phyloP scores from a whole-genome alignment of 2,888 invertebrate genomes.

The Odontothrips loti region DNA sequence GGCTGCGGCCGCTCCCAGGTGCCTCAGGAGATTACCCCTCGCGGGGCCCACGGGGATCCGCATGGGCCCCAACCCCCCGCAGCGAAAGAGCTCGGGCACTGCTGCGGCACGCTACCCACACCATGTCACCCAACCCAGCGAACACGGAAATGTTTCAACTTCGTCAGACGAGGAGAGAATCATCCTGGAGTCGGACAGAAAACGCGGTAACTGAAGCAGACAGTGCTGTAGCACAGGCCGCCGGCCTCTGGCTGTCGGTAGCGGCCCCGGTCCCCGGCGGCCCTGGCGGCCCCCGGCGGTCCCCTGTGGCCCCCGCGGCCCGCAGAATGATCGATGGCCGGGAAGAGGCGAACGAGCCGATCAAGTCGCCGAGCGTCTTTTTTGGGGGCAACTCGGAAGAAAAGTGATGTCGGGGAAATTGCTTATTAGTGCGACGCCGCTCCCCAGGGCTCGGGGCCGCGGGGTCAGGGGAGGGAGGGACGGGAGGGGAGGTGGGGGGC shows the following conservation, averaged over 20 bases:
- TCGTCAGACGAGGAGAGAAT: no score
- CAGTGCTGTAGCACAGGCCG: no score
- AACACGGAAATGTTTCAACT: no score
- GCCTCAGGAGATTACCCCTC: no score
- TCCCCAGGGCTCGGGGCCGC: not conserved
- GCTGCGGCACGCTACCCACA: not conserved
- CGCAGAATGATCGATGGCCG: not conserved
- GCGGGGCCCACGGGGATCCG: no score
- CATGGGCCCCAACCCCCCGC: no score
- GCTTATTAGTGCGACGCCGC: slow-evolving; percentile 4
- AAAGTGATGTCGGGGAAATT: slow-evolving; percentile 21
- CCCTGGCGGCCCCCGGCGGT: no score
- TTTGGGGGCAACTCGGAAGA: slow-evolving; percentile 17
- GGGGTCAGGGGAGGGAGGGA: not conserved
- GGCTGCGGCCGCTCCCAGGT: no score
- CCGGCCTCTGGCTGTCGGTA: no score
- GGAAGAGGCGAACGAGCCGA: not conserved
- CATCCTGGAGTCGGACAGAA: no score
- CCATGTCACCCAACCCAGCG: no score
- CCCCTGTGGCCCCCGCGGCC: not conserved
- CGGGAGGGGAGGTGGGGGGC: not conserved
- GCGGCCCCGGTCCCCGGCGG: not conserved
- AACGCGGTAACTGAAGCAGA: no score
- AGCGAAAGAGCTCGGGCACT: not conserved
- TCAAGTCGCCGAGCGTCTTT: slow-evolving; percentile 4